These are phyloP conservation scores for Cheilosia grossa DNA, from an alignment of 2,888 invertebrate genomes.

Conservation along the genomic window DNA sequence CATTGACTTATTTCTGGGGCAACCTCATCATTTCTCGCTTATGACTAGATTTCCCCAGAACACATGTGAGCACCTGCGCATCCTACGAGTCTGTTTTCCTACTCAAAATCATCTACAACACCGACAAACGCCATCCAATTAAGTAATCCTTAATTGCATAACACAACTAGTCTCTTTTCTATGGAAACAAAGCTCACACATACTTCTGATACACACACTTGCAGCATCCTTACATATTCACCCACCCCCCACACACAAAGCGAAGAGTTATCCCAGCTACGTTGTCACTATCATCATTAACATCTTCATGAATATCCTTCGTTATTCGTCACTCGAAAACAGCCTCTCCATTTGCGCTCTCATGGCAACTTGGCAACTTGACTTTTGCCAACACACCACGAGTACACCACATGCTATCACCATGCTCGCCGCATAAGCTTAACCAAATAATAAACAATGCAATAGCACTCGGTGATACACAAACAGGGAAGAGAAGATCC, in stretches of 20 bases:
- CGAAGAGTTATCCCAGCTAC: conserved; percentile 49
- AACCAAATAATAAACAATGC: conserved; percentile 39
- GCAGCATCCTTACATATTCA: conserved; percentile 14
- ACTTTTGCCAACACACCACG: conserved; percentile 18
- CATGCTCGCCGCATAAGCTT: conserved; percentile 4
- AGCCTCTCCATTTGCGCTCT: conserved; percentile 8
- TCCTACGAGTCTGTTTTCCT: conserved; percentile 1
- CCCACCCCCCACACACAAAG: neutral
- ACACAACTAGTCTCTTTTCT: conserved; percentile 37
- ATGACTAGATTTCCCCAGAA: neutral
- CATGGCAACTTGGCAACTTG: conserved; percentile 5
- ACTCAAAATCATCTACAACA: conserved; percentile 20
- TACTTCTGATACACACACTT: neutral
- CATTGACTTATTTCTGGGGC: neutral
- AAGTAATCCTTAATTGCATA: conserved; percentile 59
- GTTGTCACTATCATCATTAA: conserved; percentile 61
- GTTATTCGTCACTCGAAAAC: conserved; percentile 66
- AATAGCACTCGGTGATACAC: conserved; percentile 22
- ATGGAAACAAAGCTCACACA: conserved; percentile 40
- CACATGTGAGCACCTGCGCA: neutral
- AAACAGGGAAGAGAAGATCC: conserved; percentile 41
- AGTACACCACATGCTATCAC: neutral
- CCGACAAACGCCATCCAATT: conserved; percentile 65
- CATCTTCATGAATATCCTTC: conserved; percentile 70
- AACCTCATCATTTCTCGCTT: neutral